Percentiles rank a stretch among this genome's conserved stretches.
Evolutionary conservation across 1,140 invertebrate genomes (phyloP).

Genomic region (Solenopsis fugax): DNA sequence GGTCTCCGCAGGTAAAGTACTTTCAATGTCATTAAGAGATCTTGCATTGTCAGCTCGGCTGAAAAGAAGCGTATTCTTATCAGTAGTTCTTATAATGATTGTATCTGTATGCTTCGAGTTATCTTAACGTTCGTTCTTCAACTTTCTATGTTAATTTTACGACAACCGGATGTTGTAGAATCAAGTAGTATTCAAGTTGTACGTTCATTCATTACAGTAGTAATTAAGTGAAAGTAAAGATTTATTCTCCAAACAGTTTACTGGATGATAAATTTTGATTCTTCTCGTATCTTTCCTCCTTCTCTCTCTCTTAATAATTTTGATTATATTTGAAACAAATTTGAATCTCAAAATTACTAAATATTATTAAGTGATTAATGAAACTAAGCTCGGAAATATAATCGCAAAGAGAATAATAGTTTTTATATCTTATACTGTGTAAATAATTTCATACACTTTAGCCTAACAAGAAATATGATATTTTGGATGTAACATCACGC

Average conservation of each 20-base stretch:
- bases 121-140: not conserved
- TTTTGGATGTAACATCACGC: not conserved
- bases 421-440: not conserved
- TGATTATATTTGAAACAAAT: not conserved
- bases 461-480: not conserved
- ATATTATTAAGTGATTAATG: not conserved
- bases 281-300: not conserved
- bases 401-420: not conserved
- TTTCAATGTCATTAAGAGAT: constrained; percentile 87
- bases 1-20: constrained; percentile 89
- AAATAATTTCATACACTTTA: constrained; percentile 18
- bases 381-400: not conserved
- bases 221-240: constrained; percentile 16
- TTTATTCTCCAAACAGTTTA: constrained; percentile 8
- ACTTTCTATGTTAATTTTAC: constrained; percentile 41
- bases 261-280: not conserved
- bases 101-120: not conserved
- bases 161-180: not conserved
- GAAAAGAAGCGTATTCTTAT: constrained; percentile 63
- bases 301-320: not conserved
- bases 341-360: not conserved
- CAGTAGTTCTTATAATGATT: not conserved
- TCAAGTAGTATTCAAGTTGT: constrained; percentile 6
- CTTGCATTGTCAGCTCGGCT: constrained; percentile 86
- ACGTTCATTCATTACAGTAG: not conserved